Percentiles rank a stretch among this genome's conserved stretches.
Conservation (phyloP, 2,113 vertebrate species). For the Apistogramma diplotaenia region DNA sequence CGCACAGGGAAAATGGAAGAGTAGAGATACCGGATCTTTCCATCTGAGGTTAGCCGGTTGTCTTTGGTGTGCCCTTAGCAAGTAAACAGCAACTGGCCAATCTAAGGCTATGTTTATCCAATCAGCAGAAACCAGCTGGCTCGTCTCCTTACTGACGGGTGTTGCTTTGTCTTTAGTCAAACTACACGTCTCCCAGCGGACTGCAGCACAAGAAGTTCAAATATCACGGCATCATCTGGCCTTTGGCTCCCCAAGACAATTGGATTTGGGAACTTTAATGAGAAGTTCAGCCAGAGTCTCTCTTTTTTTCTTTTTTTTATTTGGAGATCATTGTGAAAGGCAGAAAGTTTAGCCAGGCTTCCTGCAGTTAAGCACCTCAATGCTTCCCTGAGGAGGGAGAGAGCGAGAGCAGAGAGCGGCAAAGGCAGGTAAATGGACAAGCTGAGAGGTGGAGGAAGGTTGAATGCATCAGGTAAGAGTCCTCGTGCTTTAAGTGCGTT, state of each 20-base stretch:
- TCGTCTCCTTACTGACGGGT: constrained; percentile 50
- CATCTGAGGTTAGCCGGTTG: constrained; percentile 39
- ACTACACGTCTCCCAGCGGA: constrained; percentile 39
- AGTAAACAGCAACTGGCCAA: constrained; percentile 54
- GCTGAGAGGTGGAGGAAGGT: not conserved
- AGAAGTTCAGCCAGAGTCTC: constrained; percentile 44
- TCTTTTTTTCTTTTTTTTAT: not conserved
- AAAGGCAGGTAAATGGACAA: constrained; percentile 17
- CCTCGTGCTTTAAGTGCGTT: not conserved
- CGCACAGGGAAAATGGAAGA: constrained; percentile 5
- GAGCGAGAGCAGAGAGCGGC: not conserved
- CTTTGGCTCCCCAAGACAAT: constrained; percentile 61
- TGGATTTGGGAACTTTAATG: constrained; percentile 66
- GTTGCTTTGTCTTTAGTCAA: constrained; percentile 54
- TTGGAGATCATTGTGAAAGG: constrained; percentile 36
- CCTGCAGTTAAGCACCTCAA: constrained; percentile 43
- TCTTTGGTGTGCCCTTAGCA: constrained; percentile 61
- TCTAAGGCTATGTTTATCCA: constrained; percentile 59
- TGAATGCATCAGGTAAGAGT: not conserved
- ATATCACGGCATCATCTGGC: constrained; percentile 53
- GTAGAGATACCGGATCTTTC: constrained; percentile 50
- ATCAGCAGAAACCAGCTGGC: constrained; percentile 45
- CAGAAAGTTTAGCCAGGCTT: constrained; percentile 37
- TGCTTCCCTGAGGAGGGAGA: constrained; percentile 26
- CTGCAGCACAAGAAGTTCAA: constrained; percentile 37